phyloP scores from a whole-genome alignment of 2,888 invertebrate genomes.

The Anagyrus pseudococci region DNA sequence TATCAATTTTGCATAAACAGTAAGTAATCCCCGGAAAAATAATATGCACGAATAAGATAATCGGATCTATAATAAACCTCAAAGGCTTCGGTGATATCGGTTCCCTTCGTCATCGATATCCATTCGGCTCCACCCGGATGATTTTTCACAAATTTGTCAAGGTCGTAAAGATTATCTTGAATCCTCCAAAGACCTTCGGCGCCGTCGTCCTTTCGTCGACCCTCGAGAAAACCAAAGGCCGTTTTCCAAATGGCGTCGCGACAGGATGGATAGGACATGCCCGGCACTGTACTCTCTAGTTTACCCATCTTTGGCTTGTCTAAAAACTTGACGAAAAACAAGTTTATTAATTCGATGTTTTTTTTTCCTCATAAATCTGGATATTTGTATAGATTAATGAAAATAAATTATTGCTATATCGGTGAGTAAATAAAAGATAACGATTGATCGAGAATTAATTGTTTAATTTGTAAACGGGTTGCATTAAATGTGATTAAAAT shows the following conservation, averaged over 20 bases:
- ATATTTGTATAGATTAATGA: too few species aligned
- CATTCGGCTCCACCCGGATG: slow-evolving; percentile 90
- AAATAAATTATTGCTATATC: too few species aligned
- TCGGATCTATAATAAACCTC: too few species aligned
- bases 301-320: slow-evolving; percentile 37
- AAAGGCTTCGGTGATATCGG: slow-evolving; percentile 82
- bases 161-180: slow-evolving; percentile 80
- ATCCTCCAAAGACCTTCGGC: slow-evolving; percentile 83
- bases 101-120: slow-evolving; percentile 75
- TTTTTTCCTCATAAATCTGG: too few species aligned
- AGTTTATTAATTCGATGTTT: too few species aligned
- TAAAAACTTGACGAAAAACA: too few species aligned
- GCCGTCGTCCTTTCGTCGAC: slow-evolving; percentile 72
- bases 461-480: too few species aligned
- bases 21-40: not conserved
- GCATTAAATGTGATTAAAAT: too few species aligned
- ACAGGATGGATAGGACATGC: slow-evolving; percentile 62
- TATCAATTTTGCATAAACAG: not conserved
- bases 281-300: slow-evolving; percentile 64
- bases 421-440: too few species aligned
- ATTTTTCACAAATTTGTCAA: slow-evolving; percentile 75
- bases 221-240: slow-evolving; percentile 68
- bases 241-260: slow-evolving; percentile 62
- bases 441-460: too few species aligned
- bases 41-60: too few species aligned